A percentile compares a stretch with the other conserved stretches of the same genome.
Conservation (phyloP, 1,140 invertebrate species). For the Drosophila dunni region DNA sequence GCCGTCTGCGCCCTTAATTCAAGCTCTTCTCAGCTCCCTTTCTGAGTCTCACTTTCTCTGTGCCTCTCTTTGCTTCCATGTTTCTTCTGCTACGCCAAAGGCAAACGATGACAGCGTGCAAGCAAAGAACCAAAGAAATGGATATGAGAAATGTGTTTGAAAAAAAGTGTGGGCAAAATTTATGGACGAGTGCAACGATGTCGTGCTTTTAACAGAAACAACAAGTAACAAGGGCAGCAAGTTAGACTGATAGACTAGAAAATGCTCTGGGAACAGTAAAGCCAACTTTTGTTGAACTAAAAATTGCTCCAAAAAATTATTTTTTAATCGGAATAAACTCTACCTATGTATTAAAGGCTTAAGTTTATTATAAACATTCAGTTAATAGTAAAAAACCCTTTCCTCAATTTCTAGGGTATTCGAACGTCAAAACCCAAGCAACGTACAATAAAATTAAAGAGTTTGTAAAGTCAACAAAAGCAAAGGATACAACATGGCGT, state of each 20-base stretch:
- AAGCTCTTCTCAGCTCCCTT: not conserved
- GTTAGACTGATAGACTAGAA: not conserved
- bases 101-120: conserved; percentile 38
- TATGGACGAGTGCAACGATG: conserved; percentile 66
- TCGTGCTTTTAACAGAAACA: conserved; percentile 38
- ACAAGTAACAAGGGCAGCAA: conserved; percentile 1
- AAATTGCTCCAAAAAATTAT: no score
- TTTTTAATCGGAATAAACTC: no score
- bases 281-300: not conserved
- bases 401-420: not conserved
- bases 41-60: no score
- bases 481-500: conserved; percentile 50
- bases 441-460: conserved; percentile 81
- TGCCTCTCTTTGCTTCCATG: no score
- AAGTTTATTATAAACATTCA: no score
- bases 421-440: conserved; percentile 55
- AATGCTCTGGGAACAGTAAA: not conserved
- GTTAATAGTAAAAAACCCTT: not conserved
- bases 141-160: conserved; percentile 21
- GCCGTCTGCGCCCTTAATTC: conserved; percentile 47
- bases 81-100: not conserved
- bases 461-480: conserved; percentile 52
- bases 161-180: conserved; percentile 57
- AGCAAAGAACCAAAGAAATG: conserved; percentile 25
- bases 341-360: no score